These are phyloP conservation scores for Mungos mungo DNA, from an alignment of 2,113 vertebrate species.

Conservation along the genomic window DNA sequence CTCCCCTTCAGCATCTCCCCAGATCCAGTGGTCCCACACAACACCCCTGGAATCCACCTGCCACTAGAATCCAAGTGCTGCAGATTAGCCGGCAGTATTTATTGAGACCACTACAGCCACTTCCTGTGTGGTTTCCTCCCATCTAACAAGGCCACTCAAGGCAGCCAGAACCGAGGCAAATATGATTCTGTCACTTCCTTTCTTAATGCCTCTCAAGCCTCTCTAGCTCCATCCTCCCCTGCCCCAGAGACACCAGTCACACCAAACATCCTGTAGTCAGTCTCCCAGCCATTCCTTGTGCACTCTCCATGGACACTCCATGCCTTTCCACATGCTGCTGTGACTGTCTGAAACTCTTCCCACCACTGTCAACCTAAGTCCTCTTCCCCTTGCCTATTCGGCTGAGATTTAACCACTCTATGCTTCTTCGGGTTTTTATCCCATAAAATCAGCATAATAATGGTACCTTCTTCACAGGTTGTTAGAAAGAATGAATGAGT, in stretches of 20 bases:
- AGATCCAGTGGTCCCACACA: accelerated
- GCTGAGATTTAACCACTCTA: background rate
- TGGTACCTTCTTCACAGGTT: background rate
- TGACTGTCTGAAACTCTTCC: background rate
- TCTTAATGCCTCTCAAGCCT: background rate
- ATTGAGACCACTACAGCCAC: background rate
- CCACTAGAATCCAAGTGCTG: background rate
- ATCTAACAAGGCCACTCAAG: background rate
- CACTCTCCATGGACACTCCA: background rate
- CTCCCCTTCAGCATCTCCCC: background rate
- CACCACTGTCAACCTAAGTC: background rate
- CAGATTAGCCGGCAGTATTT: background rate
- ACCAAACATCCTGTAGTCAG: background rate
- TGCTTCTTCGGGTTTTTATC: background rate
- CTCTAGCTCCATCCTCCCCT: background rate
- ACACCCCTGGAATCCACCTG: background rate
- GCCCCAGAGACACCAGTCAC: background rate
- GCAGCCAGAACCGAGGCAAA: background rate
- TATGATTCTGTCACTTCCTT: background rate
- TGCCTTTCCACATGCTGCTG: background rate
- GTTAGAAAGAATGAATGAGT: background rate
- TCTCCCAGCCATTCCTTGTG: background rate
- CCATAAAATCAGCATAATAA: background rate
- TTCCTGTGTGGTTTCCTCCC: background rate
- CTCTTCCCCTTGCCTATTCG: background rate